Percentiles rank a stretch among this genome's conserved stretches.
Conservation (phyloP, 2,797 vertebrate genomes). For the Chrysocyon brachyurus region DNA sequence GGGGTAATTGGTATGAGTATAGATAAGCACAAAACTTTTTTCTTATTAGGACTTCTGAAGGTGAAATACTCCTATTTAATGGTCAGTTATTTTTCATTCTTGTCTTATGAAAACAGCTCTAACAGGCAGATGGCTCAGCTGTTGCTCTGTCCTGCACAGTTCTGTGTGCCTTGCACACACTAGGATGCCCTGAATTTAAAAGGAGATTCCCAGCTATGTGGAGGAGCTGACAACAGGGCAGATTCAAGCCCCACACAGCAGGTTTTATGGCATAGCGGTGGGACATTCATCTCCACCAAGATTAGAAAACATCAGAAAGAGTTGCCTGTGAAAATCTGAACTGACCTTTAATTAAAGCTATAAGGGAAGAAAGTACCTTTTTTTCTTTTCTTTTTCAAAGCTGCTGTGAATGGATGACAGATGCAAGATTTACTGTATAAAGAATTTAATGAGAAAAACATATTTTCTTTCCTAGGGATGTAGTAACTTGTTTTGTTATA, state of each 20-base stretch:
- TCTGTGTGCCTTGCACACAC: neutral
- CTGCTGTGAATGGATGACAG: conserved; percentile 62
- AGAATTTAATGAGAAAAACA: conserved; percentile 72
- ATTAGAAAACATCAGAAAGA: conserved; percentile 66
- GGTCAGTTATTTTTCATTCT: conserved; percentile 2
- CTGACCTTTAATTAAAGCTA: conserved; percentile 80
- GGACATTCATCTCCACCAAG: neutral
- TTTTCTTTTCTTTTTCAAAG: neutral
- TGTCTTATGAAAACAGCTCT: conserved; percentile 10
- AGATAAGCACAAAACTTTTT: neutral
- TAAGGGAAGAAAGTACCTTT: conserved; percentile 52
- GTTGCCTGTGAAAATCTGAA: conserved; percentile 61
- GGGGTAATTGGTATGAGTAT: neutral
- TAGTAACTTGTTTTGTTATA: conserved; percentile 63
- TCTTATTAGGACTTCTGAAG: neutral
- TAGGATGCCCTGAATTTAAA: conserved; percentile 45
- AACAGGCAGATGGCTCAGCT: neutral
- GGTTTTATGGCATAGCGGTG: conserved; percentile 15
- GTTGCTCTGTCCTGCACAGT: neutral
- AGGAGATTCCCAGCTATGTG: neutral
- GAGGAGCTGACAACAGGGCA: neutral
- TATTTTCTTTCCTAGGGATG: conserved; percentile 56
- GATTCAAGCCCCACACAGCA: conserved; percentile 50
- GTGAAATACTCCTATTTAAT: conserved; percentile 44
- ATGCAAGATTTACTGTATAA: conserved; percentile 73